Evolutionary conservation across 2,113 vertebrate species (phyloP).

Genomic region (Hepsetus odoe): DNA sequence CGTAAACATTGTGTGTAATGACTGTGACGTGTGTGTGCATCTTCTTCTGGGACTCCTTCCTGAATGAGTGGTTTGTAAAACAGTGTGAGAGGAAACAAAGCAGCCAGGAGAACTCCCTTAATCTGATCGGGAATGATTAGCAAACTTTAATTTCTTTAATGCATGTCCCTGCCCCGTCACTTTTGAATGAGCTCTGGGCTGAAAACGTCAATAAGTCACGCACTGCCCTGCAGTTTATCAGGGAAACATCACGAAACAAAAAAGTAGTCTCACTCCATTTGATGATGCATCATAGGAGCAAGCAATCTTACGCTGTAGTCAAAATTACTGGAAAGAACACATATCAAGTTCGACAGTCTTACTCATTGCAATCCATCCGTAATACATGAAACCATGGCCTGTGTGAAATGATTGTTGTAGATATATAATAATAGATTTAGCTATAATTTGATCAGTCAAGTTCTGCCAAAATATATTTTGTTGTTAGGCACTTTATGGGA

Average conservation of each 20-base stretch:
- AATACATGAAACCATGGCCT: no score
- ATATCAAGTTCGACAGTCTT: no score
- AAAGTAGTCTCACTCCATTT: constrained; percentile 8
- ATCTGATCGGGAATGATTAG: constrained; percentile 66
- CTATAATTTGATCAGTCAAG: no score
- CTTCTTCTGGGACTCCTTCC: neutral
- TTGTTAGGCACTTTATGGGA: no score
- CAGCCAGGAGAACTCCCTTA: constrained; percentile 54
- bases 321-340: neutral
- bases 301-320: neutral
- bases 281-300: neutral
- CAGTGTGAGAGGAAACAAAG: neutral
- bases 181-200: constrained; percentile 59
- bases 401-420: no score
- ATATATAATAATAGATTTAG: no score
- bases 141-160: constrained; percentile 72
- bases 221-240: constrained; percentile 11
- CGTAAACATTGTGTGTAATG: neutral
- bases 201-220: constrained; percentile 51
- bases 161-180: constrained; percentile 51
- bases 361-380: no score
- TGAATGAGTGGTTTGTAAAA: constrained; percentile 3
- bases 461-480: no score
- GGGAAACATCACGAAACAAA: constrained; percentile 15
- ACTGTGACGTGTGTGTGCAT: neutral